These are phyloP conservation scores for Buceros bicornis DNA, from an alignment of 2,797 vertebrate genomes.

Conservation along the genomic window DNA sequence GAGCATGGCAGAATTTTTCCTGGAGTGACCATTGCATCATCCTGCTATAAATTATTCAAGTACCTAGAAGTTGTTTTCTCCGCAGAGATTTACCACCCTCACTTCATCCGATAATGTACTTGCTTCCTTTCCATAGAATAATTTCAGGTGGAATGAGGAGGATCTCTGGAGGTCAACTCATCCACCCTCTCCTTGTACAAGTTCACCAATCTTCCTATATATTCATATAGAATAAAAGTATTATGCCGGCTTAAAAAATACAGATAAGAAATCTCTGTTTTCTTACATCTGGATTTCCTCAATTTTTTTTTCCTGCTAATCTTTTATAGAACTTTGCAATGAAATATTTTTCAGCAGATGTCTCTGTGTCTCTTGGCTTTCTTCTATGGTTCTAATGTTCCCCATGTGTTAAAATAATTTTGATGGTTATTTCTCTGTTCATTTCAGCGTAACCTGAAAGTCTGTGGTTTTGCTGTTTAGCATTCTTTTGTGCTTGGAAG, in stretches of 20 bases:
- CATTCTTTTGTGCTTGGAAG: not conserved
- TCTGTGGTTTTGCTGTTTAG: not conserved
- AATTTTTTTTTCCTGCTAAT: not conserved
- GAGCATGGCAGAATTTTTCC: not conserved
- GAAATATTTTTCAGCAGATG: not conserved
- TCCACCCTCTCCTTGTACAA: not conserved
- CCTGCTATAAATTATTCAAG: slow-evolving; percentile 35
- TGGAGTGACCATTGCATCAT: slow-evolving; percentile 11
- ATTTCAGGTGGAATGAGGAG: not conserved
- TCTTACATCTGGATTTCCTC: not conserved
- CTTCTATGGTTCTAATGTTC: not conserved
- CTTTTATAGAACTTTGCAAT: not conserved
- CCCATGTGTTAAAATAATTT: not conserved
- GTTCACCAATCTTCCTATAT: not conserved
- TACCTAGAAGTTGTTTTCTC: not conserved
- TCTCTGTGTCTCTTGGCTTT: not conserved
- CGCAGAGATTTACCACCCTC: not conserved
- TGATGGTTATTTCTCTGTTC: not conserved
- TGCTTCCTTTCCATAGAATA: not conserved
- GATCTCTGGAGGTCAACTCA: not conserved
- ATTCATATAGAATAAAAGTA: not conserved
- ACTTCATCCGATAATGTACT: not conserved
- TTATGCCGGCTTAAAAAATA: not conserved
- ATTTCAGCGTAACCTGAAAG: not conserved
- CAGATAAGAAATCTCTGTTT: not conserved